These are phyloP conservation scores for Spatula clypeata DNA, from an alignment of 2,797 vertebrate species.

Conservation along the genomic window DNA sequence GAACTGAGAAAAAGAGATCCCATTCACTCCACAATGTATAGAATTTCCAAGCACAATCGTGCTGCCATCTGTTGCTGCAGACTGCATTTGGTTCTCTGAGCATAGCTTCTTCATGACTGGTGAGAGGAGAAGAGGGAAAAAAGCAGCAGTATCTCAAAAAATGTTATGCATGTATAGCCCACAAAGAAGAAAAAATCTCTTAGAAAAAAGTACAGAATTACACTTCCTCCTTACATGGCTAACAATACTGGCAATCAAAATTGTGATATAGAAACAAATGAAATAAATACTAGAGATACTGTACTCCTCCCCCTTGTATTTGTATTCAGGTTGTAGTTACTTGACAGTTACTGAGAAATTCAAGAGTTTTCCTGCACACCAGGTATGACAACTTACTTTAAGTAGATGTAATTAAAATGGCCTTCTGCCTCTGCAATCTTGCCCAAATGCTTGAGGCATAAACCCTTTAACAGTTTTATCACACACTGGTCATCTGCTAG, in stretches of 20 bases:
- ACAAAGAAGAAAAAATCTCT: not conserved
- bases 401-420: slow-evolving; percentile 91
- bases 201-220: not conserved
- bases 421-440: slow-evolving; percentile 92
- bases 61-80: not conserved
- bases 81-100: not conserved
- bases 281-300: not conserved
- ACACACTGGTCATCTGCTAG: slow-evolving; percentile 93
- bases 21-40: not conserved
- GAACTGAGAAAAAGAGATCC: not conserved
- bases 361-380: not conserved
- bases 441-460: slow-evolving; percentile 96
- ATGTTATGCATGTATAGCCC: not conserved
- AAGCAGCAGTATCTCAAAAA: not conserved
- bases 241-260: not conserved
- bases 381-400: slow-evolving; percentile 81
- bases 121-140: not conserved
- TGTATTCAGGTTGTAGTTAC: not conserved
- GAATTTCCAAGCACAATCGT: not conserved
- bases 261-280: not conserved
- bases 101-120: not conserved
- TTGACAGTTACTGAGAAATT: not conserved
- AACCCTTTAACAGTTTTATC: slow-evolving; percentile 93
- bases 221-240: not conserved
- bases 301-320: not conserved